A percentile compares a stretch with the other conserved stretches of the same genome.
These are phyloP conservation scores for Dipodomys stephensi DNA, from an alignment of 2,113 vertebrate genomes.

Conservation along the genomic window DNA sequence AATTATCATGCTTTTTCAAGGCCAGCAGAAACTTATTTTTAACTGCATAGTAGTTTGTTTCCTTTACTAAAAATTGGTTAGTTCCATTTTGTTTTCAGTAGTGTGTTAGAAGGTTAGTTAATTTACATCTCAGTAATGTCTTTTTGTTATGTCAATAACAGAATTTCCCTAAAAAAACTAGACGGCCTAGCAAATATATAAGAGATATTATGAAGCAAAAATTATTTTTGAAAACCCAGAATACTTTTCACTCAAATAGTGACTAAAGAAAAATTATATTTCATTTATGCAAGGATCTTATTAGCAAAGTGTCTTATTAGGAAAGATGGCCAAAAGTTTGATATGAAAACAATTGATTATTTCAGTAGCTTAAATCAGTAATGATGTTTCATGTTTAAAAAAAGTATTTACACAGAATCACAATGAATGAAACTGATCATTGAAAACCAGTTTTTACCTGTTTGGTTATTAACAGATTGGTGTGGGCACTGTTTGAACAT, in stretches of 20 bases:
- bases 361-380: slow-evolving; percentile 76
- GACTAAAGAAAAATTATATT: slow-evolving; percentile 73
- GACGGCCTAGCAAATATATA: slow-evolving; percentile 74
- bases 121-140: slow-evolving; percentile 61
- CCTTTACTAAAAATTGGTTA: slow-evolving; percentile 76
- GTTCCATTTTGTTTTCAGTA: slow-evolving; percentile 74
- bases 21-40: slow-evolving; percentile 82
- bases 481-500: slow-evolving; percentile 81
- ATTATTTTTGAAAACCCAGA: slow-evolving; percentile 78
- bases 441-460: slow-evolving; percentile 78
- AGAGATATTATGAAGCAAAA: slow-evolving; percentile 75
- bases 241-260: slow-evolving; percentile 68
- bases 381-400: slow-evolving; percentile 67
- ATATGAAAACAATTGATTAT: slow-evolving; percentile 81
- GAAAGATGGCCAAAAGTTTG: slow-evolving; percentile 88
- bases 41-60: slow-evolving; percentile 71
- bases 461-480: slow-evolving; percentile 72
- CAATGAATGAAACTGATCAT: slow-evolving; percentile 76
- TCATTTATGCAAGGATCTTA: slow-evolving; percentile 72
- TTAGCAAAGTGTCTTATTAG: slow-evolving; percentile 66
- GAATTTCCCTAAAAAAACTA: slow-evolving; percentile 72
- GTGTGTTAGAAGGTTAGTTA: slow-evolving; percentile 71
- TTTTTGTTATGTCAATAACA: slow-evolving; percentile 67
- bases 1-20: slow-evolving; percentile 80
- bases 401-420: slow-evolving; percentile 77